Base-by-base conservation (phyloP, 2,888 invertebrate species). In the Graphium colonna region DNA sequence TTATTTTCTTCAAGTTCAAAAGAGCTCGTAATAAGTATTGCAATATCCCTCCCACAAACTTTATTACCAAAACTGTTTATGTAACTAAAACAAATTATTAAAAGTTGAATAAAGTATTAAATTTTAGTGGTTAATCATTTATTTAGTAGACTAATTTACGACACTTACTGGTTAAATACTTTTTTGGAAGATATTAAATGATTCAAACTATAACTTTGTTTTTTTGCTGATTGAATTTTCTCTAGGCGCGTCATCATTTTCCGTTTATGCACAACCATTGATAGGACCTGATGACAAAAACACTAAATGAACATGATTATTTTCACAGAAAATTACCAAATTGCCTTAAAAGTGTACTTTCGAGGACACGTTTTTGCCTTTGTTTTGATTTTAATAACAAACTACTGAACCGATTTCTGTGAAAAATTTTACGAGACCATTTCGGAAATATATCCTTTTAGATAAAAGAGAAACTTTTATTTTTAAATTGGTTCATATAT, bases 11-110 rank as follows among this genome's bases (percentile, higher is more conserved):
- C 55, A 3, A 59, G 9, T 28, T 62, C 45, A 2, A 87, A 68
- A 0, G 82, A 79, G 0, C 77, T 69, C 13, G 62, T 70, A 57
- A 89, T 82, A 4, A 86, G 60, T 53, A 72, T 63, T 0, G 76
- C 79, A 45, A 88, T 75, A 51, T 89, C 88, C 49, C 79, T 67
- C 0, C 86, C 75, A 57, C 86, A 87, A 0, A 73, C 73, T 91
- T 69, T 91, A 71, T 80, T 93, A 77, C 67, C 91, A 77, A 66
- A 93, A 88, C 68, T 92, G 79, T 52, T 91, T 72, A 67, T 91
- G 73, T 85, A 92, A 77, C 83, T 92, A 13, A 76, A 74, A 1
- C 52, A 26, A 60, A 46, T 31, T 31, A 9, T 9, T 41, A 56
- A 75, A 74, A 12, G 16, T 28, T 21, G 12, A 15, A n/a, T n/a